Evolutionary conservation across 2,113 vertebrate genomes (phyloP).

Genomic region (Danio rerio): DNA sequence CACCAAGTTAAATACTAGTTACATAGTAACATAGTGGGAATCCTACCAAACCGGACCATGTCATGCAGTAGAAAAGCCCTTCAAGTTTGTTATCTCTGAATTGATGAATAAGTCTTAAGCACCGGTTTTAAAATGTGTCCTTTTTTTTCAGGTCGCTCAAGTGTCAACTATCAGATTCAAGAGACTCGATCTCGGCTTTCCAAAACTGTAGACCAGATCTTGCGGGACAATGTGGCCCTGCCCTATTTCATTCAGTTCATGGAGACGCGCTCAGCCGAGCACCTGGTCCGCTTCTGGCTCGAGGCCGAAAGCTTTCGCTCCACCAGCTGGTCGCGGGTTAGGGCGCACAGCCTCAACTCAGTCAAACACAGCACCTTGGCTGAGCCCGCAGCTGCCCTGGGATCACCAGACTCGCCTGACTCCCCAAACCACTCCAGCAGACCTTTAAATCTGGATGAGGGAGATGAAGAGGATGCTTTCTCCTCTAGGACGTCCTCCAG

Average conservation of each 20-base stretch:
- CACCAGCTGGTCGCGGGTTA: constrained; percentile 91
- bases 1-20: too few species aligned
- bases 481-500: constrained; percentile 34
- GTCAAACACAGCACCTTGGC: constrained; percentile 96
- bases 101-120: not conserved
- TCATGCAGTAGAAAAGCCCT: too few species aligned
- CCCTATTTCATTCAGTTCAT: constrained; percentile 94
- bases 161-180: constrained; percentile 91
- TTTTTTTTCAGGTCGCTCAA: constrained; percentile 85
- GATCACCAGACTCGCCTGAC: constrained; percentile 52
- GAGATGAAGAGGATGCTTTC: constrained; percentile 43
- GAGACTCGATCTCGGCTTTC: constrained; percentile 95
- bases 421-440: constrained; percentile 13
- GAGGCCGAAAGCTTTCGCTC: constrained; percentile 95
- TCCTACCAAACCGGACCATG: too few species aligned
- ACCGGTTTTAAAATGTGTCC: not conserved
- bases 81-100: not conserved
- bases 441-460: not conserved
- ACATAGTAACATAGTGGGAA: too few species aligned
- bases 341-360: constrained; percentile 94
- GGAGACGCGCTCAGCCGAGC: constrained; percentile 87
- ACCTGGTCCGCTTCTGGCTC: constrained; percentile 94
- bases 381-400: constrained; percentile 79
- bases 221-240: constrained; percentile 86
- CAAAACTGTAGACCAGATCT: constrained; percentile 93